Evolutionary conservation across 2,113 vertebrate species (phyloP), one percentile per base, ranked within the genome.

Genomic region (Gobius niger): DNA sequence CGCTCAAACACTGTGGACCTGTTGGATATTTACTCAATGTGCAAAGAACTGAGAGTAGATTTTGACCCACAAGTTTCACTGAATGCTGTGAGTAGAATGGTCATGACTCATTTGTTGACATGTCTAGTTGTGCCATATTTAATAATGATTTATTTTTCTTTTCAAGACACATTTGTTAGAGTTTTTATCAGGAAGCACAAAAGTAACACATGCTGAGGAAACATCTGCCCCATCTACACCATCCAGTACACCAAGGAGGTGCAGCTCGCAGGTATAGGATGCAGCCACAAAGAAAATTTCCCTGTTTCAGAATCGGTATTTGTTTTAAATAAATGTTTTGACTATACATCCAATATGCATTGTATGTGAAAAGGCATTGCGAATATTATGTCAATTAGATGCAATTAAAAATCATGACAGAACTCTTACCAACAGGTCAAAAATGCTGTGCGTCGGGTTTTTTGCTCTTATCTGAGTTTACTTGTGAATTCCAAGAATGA

Each of bases 401-500:
- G 7, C 16, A 53, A 53, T 10, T 3, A 18, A 15, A 14, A 42
- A 8, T 12, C 14, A 61, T 57, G 1, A 24, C 5, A 66, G 18
- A 9, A 9, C 7, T 59, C 56, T 65, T 50, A 15, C 62, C 63
- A n/a, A 34, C 1, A 97, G 96, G 63, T 94, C 47, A 75, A 73
- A 68, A 49, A 69, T 59, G 82, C 91, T 18, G 88, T 94, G 54
- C 93, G 91, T 78, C 94, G 91, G 44, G 87, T 94, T 63, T 90
- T 98, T 54, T 95, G 81, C 89, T 95, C 95, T 0, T 99, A 98
- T 85, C 89, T 99, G 88, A 93, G 71, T 54, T 82, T 99, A 65
- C 88, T 99, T 10, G 94, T 99, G 70, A 99, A 99, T 91, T 86
- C 91, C 9, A 98, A 94, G 86, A 94, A 96, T 63, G 95, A 99